These are phyloP conservation scores for Chlamydotis undulata DNA, from an alignment of 2,113 vertebrate species.

Conservation along the genomic window DNA sequence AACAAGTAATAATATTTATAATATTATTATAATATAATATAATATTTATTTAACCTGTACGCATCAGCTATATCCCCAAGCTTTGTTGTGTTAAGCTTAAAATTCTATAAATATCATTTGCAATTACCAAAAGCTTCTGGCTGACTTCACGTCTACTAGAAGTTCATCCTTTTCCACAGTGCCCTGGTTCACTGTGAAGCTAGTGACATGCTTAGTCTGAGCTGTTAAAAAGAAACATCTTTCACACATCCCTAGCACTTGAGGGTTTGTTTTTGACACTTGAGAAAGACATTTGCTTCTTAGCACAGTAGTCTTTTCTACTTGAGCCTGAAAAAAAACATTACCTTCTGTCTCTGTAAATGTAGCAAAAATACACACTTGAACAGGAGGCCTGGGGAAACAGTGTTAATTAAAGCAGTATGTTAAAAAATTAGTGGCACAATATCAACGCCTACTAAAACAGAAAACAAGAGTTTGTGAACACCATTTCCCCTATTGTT, in stretches of 20 bases:
- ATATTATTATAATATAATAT: too few species aligned
- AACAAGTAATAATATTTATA: background rate
- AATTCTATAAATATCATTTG: background rate
- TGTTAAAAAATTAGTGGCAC: constrained; percentile 24
- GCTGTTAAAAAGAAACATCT: background rate
- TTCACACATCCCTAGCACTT: constrained; percentile 26
- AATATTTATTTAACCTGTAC: too few species aligned
- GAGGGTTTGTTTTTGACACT: constrained; percentile 27
- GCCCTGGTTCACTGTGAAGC: background rate
- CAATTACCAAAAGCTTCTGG: background rate
- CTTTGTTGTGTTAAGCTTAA: background rate
- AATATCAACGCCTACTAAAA: constrained; percentile 20
- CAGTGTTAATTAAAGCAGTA: constrained; percentile 47
- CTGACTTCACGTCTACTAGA: background rate
- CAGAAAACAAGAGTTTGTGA: background rate
- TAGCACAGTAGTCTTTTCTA: constrained; percentile 34
- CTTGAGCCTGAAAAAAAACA: constrained; percentile 23
- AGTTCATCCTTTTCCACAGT: background rate
- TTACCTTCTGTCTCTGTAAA: constrained; percentile 40
- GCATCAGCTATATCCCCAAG: background rate
- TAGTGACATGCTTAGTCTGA: background rate
- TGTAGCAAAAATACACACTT: constrained; percentile 30
- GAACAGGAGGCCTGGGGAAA: constrained; percentile 46
- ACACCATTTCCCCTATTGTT: background rate
- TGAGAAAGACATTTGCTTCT: constrained; percentile 39